Conservation (phyloP, 2,797 vertebrate genomes). For the Anolis apletophallus region DNA sequence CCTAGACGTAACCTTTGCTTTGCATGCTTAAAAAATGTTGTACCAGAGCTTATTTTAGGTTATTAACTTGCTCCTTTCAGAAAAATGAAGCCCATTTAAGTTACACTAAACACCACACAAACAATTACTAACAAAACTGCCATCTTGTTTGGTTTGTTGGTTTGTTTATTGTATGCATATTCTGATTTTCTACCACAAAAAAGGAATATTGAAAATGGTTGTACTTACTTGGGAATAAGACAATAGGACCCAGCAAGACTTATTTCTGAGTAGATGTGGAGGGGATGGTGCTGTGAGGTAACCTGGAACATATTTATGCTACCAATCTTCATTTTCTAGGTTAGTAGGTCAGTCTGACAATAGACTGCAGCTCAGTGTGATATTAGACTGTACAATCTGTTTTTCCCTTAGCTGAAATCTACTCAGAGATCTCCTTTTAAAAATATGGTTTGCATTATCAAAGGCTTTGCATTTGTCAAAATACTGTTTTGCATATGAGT, state of each 20-base stretch:
- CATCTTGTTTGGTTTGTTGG: not conserved
- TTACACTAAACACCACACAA: too few relatives aligned
- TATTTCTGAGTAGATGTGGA: not conserved
- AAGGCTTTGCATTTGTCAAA: too few relatives aligned
- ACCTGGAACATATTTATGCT: not conserved
- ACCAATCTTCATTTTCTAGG: conserved; percentile 11
- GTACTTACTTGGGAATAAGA: not conserved
- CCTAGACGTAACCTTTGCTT: not conserved
- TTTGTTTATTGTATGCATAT: not conserved
- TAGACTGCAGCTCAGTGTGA: not conserved
- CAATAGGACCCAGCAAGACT: not conserved
- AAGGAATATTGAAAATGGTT: not conserved
- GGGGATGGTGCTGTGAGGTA: not conserved
- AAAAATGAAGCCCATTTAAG: too few relatives aligned
- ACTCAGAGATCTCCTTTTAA: not conserved
- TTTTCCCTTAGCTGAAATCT: not conserved
- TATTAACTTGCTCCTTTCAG: not conserved
- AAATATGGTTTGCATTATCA: not conserved
- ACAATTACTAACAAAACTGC: not conserved
- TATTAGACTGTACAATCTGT: not conserved
- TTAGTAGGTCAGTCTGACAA: not conserved
- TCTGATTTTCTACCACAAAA: not conserved
- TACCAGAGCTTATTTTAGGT: not conserved
- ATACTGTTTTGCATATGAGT: not conserved
- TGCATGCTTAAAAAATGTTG: not conserved